Evolutionary conservation across 2,888 invertebrate genomes (phyloP).

Genomic region (Drosophila formosana): DNA sequence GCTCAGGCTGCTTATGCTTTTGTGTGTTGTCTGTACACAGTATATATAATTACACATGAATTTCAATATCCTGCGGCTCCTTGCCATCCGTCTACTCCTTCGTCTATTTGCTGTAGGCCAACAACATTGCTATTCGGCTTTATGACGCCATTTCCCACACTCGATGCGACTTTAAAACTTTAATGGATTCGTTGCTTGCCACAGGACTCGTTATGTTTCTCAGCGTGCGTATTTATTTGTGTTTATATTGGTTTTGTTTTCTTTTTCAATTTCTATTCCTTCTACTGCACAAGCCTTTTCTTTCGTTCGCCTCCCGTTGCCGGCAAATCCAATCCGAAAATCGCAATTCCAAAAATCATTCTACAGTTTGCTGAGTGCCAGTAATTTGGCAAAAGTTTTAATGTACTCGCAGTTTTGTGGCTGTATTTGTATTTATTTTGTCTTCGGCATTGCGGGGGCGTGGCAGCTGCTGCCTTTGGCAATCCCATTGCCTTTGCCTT

Average conservation of each 20-base stretch:
- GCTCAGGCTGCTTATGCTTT: conserved; percentile 1
- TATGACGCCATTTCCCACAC: conserved; percentile 46
- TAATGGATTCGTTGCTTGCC: conserved; percentile 34
- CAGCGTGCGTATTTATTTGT: conserved; percentile 10
- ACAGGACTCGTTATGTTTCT: conserved; percentile 22
- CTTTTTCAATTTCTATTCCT: conserved; percentile 47
- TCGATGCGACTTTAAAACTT: conserved; percentile 62
- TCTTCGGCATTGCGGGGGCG: conserved; percentile 40
- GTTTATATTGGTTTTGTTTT: conserved; percentile 36
- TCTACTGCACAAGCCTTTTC: conserved; percentile 35
- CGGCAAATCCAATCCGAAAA: conserved; percentile 14
- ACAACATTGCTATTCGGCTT: conserved; percentile 40
- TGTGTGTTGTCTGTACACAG: conserved; percentile 31
- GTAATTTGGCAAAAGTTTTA: conserved; percentile 70
- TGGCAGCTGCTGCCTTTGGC: conserved; percentile 49
- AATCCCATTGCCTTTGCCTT: conserved; percentile 42
- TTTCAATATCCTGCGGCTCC: conserved; percentile 74
- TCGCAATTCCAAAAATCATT: conserved; percentile 9
- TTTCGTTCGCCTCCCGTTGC: not conserved
- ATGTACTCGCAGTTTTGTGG: conserved; percentile 68
- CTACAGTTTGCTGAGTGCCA: conserved; percentile 19
- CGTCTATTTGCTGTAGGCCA: conserved; percentile 40
- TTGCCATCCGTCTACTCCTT: not conserved
- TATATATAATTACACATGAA: conserved; percentile 76
- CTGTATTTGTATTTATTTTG: conserved; percentile 51